Evolutionary conservation across 2,888 invertebrate species (phyloP).

Genomic region (Hecatera dysodea): DNA sequence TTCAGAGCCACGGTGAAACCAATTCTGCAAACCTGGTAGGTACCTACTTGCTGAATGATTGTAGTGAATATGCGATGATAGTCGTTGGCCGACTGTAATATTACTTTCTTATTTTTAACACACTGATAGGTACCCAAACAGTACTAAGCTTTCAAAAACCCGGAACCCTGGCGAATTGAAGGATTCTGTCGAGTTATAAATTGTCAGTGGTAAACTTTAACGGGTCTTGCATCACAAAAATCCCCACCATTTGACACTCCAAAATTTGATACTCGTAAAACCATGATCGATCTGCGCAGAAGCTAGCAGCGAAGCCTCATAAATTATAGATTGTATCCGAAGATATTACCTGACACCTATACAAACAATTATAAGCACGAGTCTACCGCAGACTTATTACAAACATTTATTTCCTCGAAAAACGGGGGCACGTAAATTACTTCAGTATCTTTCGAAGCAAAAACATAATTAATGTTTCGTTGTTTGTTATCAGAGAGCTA

Average conservation of each 20-base stretch:
- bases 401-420: constrained; percentile 82
- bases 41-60: no score
- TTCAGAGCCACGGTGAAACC: no score
- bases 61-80: no score
- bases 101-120: not conserved
- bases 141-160: not conserved
- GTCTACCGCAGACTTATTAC: constrained; percentile 79
- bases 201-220: no score
- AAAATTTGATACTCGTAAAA: not conserved
- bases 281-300: constrained; percentile 26
- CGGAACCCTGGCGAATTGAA: not conserved
- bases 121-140: not conserved
- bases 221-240: not conserved
- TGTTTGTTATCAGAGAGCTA: constrained; percentile 86
- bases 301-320: constrained; percentile 30
- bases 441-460: constrained; percentile 84
- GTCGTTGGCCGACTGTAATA: not conserved
- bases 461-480: constrained; percentile 88
- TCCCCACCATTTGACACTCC: not conserved
- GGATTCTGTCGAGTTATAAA: not conserved
- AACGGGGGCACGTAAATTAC: constrained; percentile 83
- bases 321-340: constrained; percentile 53
- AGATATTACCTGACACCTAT: constrained; percentile 64
- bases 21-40: no score
- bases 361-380: constrained; percentile 69